Conservation (phyloP, 2,113 vertebrate species). For the Forbesichthys papilliferus region DNA sequence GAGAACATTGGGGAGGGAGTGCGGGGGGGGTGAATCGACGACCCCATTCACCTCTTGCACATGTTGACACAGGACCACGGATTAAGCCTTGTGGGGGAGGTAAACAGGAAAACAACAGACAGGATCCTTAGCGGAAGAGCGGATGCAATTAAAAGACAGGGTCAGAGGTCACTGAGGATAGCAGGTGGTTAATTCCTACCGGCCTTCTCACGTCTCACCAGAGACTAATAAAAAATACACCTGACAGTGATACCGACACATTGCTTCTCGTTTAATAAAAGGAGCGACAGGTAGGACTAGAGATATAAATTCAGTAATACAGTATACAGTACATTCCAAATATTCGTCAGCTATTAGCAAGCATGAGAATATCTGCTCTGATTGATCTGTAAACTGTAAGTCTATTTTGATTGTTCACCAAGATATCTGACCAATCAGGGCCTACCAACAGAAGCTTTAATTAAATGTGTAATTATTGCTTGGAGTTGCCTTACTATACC, state of each 20-base stretch:
- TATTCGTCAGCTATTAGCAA: no score
- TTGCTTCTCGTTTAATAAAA: constrained; percentile 1
- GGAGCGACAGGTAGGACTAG: no score
- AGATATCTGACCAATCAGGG: no score
- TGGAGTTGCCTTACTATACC: no score
- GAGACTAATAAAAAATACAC: no score
- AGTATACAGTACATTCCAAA: no score
- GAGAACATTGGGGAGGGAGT: background rate
- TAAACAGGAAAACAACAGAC: constrained; percentile 34
- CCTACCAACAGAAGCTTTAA: no score
- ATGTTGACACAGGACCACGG: constrained; percentile 7
- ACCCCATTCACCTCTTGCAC: background rate
- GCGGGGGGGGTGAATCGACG: background rate
- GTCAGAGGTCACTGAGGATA: constrained; percentile 41
- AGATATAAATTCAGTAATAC: no score
- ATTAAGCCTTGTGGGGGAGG: constrained; percentile 1
- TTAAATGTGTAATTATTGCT: no score
- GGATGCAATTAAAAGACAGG: constrained; percentile 63
- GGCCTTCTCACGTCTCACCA: constrained; percentile 1
- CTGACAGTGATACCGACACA: background rate
- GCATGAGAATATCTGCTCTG: no score
- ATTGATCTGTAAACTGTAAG: no score
- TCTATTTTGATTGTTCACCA: no score
- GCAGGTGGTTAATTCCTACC: constrained; percentile 51
- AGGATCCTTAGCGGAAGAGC: constrained; percentile 26